phyloP scores from a whole-genome alignment of 2,113 vertebrate species.

The Lepus timidus region DNA sequence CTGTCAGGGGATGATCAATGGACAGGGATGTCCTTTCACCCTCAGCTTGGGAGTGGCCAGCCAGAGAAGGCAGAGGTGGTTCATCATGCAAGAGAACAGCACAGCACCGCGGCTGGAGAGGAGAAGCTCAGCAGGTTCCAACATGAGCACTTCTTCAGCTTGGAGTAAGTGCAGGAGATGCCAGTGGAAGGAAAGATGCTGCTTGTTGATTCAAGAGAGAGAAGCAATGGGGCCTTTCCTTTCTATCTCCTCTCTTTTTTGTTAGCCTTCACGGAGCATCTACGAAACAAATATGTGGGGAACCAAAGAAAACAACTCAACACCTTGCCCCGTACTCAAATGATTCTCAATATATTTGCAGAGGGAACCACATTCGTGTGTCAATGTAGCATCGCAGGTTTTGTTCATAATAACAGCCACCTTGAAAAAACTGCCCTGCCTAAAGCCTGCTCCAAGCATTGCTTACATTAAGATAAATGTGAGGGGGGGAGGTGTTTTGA shows the following conservation, averaged over 20 bases:
- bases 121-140: conserved; percentile 14
- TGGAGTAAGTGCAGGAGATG: background rate
- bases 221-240: background rate
- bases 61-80: background rate
- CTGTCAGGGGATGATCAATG: background rate
- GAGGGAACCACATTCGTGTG: background rate
- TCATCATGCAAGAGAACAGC: conserved; percentile 12
- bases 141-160: background rate
- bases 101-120: conserved; percentile 1
- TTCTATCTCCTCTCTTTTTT: background rate
- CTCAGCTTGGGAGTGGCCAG: background rate
- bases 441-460: background rate
- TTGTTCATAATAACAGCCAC: background rate
- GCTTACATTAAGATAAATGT: background rate
- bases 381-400: background rate
- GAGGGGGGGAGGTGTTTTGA: too few species aligned
- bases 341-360: background rate
- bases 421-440: background rate
- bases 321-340: background rate
- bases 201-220: background rate
- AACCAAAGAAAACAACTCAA: conserved; percentile 20
- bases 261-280: background rate
- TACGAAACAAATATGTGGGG: background rate
- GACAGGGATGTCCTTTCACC: background rate
- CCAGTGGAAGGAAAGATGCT: background rate